Percentiles rank a stretch among this genome's conserved stretches.
These are phyloP conservation scores for Salvelinus namaycush DNA, from an alignment of 2,113 vertebrate species.

Conservation along the genomic window DNA sequence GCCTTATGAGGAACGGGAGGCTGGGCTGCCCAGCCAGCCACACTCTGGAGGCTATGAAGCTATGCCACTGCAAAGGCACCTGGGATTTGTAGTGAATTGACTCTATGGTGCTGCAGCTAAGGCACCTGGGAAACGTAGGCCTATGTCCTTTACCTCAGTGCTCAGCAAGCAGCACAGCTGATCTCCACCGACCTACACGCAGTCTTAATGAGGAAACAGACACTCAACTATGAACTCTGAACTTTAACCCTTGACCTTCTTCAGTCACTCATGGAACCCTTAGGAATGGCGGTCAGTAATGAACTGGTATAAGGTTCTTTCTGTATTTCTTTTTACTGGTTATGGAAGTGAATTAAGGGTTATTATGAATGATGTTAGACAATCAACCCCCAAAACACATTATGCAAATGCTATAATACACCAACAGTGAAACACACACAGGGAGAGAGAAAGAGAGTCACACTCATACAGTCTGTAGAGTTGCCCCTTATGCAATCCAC, in stretches of 20 bases:
- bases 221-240: slow-evolving; percentile 5
- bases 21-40: slow-evolving; percentile 2
- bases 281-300: slow-evolving; percentile 52
- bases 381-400: slow-evolving; percentile 54
- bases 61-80: slow-evolving; percentile 12
- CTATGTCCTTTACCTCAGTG: slow-evolving; percentile 41
- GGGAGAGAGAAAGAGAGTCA: neutral
- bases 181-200: slow-evolving; percentile 30
- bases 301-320: neutral
- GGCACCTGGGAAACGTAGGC: slow-evolving; percentile 55
- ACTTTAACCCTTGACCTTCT: slow-evolving; percentile 19
- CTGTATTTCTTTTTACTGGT: slow-evolving; percentile 12
- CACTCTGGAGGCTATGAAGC: slow-evolving; percentile 32
- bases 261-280: slow-evolving; percentile 18
- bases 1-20: slow-evolving; percentile 18
- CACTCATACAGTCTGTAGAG: neutral
- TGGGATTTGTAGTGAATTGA: slow-evolving; percentile 36
- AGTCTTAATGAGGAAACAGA: slow-evolving; percentile 4
- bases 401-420: slow-evolving; percentile 24
- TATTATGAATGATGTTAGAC: slow-evolving; percentile 45
- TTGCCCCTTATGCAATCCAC: slow-evolving; percentile 2
- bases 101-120: slow-evolving; percentile 30
- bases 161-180: slow-evolving; percentile 32
- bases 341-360: neutral
- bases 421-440: slow-evolving; percentile 3